Evolutionary conservation across 2,888 invertebrate genomes (phyloP).

Genomic region (Norana najaformis): DNA sequence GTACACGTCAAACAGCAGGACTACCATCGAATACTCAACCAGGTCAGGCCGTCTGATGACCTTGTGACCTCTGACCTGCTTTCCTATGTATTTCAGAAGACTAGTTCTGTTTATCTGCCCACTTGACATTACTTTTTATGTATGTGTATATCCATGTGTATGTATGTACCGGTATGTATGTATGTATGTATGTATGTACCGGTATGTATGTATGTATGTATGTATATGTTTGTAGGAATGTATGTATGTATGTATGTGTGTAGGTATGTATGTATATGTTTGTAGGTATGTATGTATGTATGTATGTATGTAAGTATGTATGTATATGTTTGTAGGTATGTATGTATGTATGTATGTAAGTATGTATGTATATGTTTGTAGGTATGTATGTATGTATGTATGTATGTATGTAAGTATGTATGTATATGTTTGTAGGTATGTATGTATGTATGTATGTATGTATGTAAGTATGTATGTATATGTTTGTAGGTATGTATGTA

Average conservation of each 20-base stretch:
- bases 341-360: background rate
- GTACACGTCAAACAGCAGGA: constrained; percentile 98
- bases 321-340: background rate
- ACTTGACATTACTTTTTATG: background rate
- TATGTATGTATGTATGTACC: no score
- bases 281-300: background rate
- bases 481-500: background rate
- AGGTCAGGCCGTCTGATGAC: constrained; percentile 51
- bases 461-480: background rate
- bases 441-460: background rate
- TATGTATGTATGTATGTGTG: background rate
- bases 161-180: no score
- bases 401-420: background rate
- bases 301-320: background rate
- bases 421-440: background rate
- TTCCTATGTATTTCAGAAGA: background rate
- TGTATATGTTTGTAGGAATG: background rate
- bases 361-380: background rate
- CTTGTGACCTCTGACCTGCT: background rate
- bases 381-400: background rate
- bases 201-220: background rate
- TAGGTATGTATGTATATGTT: background rate
- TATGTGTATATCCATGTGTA: no score
- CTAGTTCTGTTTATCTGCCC: background rate
- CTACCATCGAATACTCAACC: constrained; percentile 77